Conservation (phyloP, 2,797 vertebrate species). For the Sebastes nivosus region DNA sequence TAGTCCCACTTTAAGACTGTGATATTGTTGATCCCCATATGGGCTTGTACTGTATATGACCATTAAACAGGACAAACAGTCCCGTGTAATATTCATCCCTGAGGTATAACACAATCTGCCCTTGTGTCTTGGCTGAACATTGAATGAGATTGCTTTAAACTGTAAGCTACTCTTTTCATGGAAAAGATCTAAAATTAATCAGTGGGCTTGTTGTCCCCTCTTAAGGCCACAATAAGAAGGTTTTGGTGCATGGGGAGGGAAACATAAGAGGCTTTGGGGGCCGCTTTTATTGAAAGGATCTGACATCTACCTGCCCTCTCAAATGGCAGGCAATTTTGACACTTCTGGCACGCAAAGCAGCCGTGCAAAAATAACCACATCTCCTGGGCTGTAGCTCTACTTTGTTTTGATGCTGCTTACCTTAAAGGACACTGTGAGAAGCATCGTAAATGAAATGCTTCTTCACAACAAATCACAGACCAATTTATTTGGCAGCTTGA, state of each 20-base stretch:
- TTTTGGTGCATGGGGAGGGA: constrained; percentile 63
- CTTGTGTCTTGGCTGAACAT: constrained; percentile 54
- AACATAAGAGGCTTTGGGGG: constrained; percentile 82
- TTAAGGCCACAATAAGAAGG: constrained; percentile 79
- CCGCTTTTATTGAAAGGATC: constrained; percentile 78
- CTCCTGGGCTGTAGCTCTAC: constrained; percentile 31
- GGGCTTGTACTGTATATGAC: constrained; percentile 36
- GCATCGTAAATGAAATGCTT: constrained; percentile 51
- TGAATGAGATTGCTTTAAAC: constrained; percentile 78
- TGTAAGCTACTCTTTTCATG: constrained; percentile 82
- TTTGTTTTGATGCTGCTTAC: constrained; percentile 41
- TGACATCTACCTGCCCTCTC: constrained; percentile 83
- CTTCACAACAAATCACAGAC: constrained; percentile 54
- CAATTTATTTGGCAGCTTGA: constrained; percentile 56
- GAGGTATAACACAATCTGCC: constrained; percentile 51
- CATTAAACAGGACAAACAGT: constrained; percentile 41
- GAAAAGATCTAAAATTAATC: constrained; percentile 85
- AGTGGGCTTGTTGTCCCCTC: constrained; percentile 71
- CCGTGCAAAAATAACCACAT: constrained; percentile 31
- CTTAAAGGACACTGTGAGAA: constrained; percentile 27
- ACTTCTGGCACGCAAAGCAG: constrained; percentile 61
- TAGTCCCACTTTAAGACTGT: constrained; percentile 36
- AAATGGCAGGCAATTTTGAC: constrained; percentile 70
- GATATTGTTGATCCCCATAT: constrained; percentile 61
- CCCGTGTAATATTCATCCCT: constrained; percentile 41